Evolutionary conservation across 2,888 invertebrate species (phyloP).

Genomic region (Plemyria rubiginata): DNA sequence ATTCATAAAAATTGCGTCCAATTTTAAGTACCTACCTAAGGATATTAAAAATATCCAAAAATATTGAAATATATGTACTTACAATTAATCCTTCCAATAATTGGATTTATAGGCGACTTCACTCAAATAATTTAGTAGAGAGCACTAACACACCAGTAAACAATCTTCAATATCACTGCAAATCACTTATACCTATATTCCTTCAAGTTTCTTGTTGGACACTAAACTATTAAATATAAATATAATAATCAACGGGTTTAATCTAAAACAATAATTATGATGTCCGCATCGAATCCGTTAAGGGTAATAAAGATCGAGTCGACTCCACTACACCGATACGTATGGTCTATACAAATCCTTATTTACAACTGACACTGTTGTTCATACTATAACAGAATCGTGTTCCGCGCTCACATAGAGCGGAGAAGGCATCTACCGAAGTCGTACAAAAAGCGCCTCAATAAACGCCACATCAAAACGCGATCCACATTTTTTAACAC

Average conservation of each 20-base stretch:
- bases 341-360: conserved; percentile 84
- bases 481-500: conserved; percentile 76
- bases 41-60: background rate
- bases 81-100: conserved; percentile 69
- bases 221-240: conserved; percentile 51
- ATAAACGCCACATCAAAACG: conserved; percentile 69
- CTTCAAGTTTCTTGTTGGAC: conserved; percentile 73
- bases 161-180: conserved; percentile 67
- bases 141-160: conserved; percentile 72
- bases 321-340: conserved; percentile 78
- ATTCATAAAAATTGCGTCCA: no score
- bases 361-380: conserved; percentile 84
- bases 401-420: conserved; percentile 72
- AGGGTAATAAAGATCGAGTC: conserved; percentile 60
- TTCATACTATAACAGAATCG: conserved; percentile 77
- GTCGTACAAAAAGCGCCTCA: conserved; percentile 64
- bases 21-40: no score
- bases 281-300: conserved; percentile 57
- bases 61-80: conserved; percentile 55
- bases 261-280: conserved; percentile 52
- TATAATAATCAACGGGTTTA: conserved; percentile 48
- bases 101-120: conserved; percentile 49
- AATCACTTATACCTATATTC: conserved; percentile 60
- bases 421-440: conserved; percentile 73
- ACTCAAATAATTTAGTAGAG: conserved; percentile 60